Evolutionary conservation across 2,888 invertebrate genomes (phyloP), one percentile per base, ranked within the genome.

Genomic region (Coenonympha glycerion): DNA sequence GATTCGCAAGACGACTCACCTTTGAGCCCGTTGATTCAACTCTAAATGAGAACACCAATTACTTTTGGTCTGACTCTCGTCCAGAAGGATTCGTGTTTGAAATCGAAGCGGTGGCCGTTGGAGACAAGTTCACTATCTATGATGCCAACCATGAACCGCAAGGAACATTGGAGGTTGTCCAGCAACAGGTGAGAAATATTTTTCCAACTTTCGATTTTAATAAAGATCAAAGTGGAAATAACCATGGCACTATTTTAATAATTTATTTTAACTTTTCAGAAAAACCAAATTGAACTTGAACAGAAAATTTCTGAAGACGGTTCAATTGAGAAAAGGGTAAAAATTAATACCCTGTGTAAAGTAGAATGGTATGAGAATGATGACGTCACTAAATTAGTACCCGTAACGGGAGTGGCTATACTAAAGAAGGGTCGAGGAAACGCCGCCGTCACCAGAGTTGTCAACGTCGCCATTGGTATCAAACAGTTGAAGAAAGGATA

Each of bases 31-130:
- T 89, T 48, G 82, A 87, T 36, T 88, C 87, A 24, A 86, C 88
- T 30, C 85, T 91, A 34, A 92, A 92, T 77, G 87, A 90, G 56
- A 92, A 92, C 71, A 85, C 88, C 41, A 92, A 92, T 69, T 93
- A 91, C 74, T 93, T 94, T 83, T 94, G 93, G 92, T 91, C 92
- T 18, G 94, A 94, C 79, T 93, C 92, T 26, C 83, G 90, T 56
- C 90, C 91, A 1, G 91, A 91, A 71, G 94, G 94, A 42, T 93
- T 90, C 70, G 91, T 90, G 24, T 93, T 94, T 73, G 91, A 92
- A 69, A 79, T 92, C 53, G 91, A 91, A 66, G 90, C 91, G 0
- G 87, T 93, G 4, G 90, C 90, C 9, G 79, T 89, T 48, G 92
- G 92, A 13, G 92, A 93, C 62, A 91, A 91, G 69, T 93, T 92